These are phyloP conservation scores for Meteorus colon DNA, from an alignment of 2,888 invertebrate species.

Conservation along the genomic window DNA sequence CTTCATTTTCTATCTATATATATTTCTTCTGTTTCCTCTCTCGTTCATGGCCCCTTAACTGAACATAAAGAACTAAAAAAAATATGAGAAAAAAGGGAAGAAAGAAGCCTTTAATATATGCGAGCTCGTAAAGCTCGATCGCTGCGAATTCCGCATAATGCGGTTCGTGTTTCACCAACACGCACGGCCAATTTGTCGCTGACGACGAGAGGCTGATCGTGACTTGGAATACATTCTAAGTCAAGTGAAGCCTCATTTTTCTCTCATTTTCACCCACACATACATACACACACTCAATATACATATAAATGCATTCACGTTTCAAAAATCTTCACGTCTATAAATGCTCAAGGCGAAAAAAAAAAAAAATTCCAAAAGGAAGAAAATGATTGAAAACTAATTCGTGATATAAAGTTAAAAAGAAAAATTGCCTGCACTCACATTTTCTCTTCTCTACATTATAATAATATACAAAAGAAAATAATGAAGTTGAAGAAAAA, in stretches of 20 bases:
- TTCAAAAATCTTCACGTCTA: constrained; percentile 22
- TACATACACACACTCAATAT: not conserved
- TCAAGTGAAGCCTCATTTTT: constrained; percentile 40
- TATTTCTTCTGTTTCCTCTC: not conserved
- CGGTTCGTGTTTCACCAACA: constrained; percentile 62
- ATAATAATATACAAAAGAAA: not conserved
- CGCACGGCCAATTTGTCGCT: constrained; percentile 66
- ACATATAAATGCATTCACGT: not conserved
- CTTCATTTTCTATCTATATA: not conserved
- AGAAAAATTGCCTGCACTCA: not conserved
- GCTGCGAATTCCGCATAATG: constrained; percentile 62
- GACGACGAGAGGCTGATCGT: constrained; percentile 54
- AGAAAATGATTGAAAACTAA: not conserved
- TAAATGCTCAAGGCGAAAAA: not conserved
- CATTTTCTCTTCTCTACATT: not conserved
- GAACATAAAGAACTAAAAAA: constrained; percentile 33
- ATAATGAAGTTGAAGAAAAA: not conserved
- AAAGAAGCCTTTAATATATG: constrained; percentile 53
- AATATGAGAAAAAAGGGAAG: constrained; percentile 15
- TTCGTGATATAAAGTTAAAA: not conserved
- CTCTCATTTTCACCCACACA: constrained; percentile 42
- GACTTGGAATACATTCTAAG: constrained; percentile 53
- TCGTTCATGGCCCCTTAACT: constrained; percentile 39
- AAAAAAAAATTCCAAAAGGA: not conserved
- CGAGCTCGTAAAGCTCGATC: constrained; percentile 59